Conservation (phyloP, 2,797 vertebrate species). For the Momotus momota region DNA sequence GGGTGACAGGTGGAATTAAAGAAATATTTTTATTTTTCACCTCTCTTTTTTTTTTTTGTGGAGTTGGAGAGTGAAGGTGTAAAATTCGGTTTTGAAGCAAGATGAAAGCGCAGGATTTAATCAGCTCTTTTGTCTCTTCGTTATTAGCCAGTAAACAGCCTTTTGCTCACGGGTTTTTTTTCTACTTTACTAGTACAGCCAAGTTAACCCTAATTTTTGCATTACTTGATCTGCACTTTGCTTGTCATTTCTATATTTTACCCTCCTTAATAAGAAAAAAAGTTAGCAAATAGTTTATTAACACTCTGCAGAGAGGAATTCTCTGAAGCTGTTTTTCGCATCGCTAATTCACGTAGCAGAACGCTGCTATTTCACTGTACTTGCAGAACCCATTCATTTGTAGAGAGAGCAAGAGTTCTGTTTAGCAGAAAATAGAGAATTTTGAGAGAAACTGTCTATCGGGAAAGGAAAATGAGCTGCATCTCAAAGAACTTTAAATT, state of each 20-base stretch:
- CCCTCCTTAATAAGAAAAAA: background rate
- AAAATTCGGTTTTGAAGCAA: background rate
- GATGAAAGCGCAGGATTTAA: background rate
- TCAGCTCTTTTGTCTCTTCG: background rate
- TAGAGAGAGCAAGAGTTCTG: fast-evolving
- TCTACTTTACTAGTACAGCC: background rate
- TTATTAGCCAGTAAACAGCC: background rate
- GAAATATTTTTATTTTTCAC: background rate
- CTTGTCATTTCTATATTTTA: background rate
- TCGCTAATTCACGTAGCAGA: background rate
- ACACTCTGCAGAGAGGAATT: background rate
- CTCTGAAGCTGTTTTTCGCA: background rate
- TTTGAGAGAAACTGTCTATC: background rate
- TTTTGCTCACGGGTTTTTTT: background rate
- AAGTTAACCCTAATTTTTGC: background rate
- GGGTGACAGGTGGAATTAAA: background rate
- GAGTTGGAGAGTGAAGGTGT: background rate
- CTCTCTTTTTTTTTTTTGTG: background rate
- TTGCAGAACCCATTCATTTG: background rate
- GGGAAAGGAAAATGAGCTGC: background rate
- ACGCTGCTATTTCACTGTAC: fast-evolving
- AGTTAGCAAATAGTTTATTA: background rate
- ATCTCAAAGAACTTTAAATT: background rate
- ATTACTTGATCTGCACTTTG: background rate
- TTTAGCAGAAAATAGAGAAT: background rate